phyloP scores from a whole-genome alignment of 2,797 vertebrate genomes.

The Enteromius anoplus region DNA sequence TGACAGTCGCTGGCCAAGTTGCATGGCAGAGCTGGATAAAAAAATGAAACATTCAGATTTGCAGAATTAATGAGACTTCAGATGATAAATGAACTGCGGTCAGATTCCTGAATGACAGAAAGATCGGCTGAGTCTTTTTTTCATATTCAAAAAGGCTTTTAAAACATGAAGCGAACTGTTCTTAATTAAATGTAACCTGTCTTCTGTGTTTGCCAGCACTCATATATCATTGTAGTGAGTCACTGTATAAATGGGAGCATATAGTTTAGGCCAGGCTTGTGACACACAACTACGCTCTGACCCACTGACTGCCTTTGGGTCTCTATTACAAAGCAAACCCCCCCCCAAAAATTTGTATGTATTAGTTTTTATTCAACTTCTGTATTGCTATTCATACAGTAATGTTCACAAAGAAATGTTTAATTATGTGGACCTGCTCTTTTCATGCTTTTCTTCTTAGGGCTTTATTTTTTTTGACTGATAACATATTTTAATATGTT shows the following conservation, averaged over 20 bases:
- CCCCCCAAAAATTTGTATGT: background rate
- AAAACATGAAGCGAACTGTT: slow-evolving; percentile 54
- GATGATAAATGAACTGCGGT: slow-evolving; percentile 55
- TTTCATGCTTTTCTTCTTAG: background rate
- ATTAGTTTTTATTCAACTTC: background rate
- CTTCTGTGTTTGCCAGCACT: slow-evolving; percentile 47
- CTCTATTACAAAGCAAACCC: slow-evolving; percentile 1
- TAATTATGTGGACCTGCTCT: background rate
- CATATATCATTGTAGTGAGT: slow-evolving; percentile 42
- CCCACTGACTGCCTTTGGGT: background rate
- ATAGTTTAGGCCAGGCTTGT: slow-evolving; percentile 2
- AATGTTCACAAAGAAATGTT: background rate
- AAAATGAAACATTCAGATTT: slow-evolving; percentile 53
- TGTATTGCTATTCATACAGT: background rate
- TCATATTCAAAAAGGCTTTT: slow-evolving; percentile 37
- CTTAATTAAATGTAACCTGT: slow-evolving; percentile 60
- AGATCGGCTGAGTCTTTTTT: slow-evolving; percentile 53
- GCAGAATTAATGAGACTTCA: slow-evolving; percentile 60
- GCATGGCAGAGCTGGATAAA: slow-evolving; percentile 37
- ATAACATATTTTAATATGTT: too few relatives aligned
- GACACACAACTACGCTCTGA: slow-evolving; percentile 19
- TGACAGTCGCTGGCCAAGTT: slow-evolving; percentile 51
- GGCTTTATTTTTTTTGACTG: too few relatives aligned
- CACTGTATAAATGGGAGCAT: slow-evolving; percentile 32
- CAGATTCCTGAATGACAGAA: slow-evolving; percentile 58